Evolutionary conservation across 2,797 vertebrate species (phyloP), one percentile per base, ranked within the genome.

Genomic region (Podarcis siculus): DNA sequence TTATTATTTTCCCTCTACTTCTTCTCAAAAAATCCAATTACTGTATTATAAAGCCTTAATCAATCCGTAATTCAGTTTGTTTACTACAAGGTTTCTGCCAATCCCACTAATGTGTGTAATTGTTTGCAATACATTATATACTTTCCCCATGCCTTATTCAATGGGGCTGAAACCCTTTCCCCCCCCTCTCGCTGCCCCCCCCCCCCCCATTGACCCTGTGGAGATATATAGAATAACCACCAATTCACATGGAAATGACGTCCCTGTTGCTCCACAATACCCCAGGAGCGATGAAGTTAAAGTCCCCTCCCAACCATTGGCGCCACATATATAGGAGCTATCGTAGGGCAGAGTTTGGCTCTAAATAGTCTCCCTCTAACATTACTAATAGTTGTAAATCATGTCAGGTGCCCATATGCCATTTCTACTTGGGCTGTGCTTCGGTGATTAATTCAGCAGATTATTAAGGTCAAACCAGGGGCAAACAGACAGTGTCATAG

Each of bases 401-500:
- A 95, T 1, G 5, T 90, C 90, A 90, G 85, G 85, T 85, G 81
- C 86, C 88, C 64, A 19, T 79, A 94, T 90, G 85, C 93, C 91
- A 91, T 84, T 7, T 67, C 49, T 91, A 86, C 93, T 93, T 86
- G 92, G 92, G 92, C 94, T 90, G 88, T 93, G 92, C 91, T 94
- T 96, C 95, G 93, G 89, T 89, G 93, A 80, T 94, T 95, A 94
- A 96, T 94, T 95, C 95, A 95, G 95, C 85, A 95, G 92, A 95
- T 95, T 93, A 95, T 95, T 95, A 95, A 96, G 95, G 96, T 96
- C 96, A 96, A 95, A 93, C 84, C 90, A 94, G 91, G 92, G 92
- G 45, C 78, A 86, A 0, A 37, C 49, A 21, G 35, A 64, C 94
- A 95, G 89, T 93, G 94, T 91, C 92, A 91, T 61, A 89, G 87